Evolutionary conservation across 37 sponge, comb jelly and placozoan species (phyloP).

Genomic region (Dysidea cf. avara): DNA sequence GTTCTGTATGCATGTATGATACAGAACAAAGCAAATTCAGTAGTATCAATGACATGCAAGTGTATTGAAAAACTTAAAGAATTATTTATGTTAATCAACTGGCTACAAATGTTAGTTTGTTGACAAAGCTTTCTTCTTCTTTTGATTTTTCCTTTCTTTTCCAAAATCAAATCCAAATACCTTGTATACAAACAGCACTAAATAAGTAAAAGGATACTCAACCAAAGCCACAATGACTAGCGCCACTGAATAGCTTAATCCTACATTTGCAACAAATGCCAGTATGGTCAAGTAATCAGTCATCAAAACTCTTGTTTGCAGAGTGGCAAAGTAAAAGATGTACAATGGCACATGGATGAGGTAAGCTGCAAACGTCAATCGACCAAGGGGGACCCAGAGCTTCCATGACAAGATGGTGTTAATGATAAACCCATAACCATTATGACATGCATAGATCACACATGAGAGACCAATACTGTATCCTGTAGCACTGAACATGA

Average conservation of each 20-base stretch:
- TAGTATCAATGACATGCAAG: too few relatives aligned
- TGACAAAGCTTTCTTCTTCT: too few relatives aligned
- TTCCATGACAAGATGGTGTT: conserved; percentile 43
- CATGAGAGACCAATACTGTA: conserved; percentile 50
- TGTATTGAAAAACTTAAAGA: too few relatives aligned
- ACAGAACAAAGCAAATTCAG: too few relatives aligned
- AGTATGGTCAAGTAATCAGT: too few relatives aligned
- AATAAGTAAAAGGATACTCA: conserved; percentile 46
- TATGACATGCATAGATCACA: conserved; percentile 50
- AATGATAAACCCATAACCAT: conserved; percentile 52
- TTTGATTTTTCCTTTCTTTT: too few relatives aligned
- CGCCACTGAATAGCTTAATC: conserved; percentile 39
- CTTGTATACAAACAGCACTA: conserved; percentile 22
- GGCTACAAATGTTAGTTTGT: too few relatives aligned
- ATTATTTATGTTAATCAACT: too few relatives aligned
- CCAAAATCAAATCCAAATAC: too few relatives aligned
- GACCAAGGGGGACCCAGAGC: conserved; percentile 70
- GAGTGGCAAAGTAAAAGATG: too few relatives aligned
- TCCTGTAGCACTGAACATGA: conserved; percentile 15
- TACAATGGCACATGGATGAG: too few relatives aligned
- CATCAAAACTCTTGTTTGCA: conserved; percentile 12
- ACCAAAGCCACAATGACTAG: conserved; percentile 20
- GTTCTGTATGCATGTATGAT: too few relatives aligned
- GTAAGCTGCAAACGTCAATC: conserved; percentile 60
- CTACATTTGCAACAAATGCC: conserved; percentile 10